Evolutionary conservation across 2,113 vertebrate genomes (phyloP), one percentile per base, ranked within the genome.

Genomic region (Eubucco bourcierii): DNA sequence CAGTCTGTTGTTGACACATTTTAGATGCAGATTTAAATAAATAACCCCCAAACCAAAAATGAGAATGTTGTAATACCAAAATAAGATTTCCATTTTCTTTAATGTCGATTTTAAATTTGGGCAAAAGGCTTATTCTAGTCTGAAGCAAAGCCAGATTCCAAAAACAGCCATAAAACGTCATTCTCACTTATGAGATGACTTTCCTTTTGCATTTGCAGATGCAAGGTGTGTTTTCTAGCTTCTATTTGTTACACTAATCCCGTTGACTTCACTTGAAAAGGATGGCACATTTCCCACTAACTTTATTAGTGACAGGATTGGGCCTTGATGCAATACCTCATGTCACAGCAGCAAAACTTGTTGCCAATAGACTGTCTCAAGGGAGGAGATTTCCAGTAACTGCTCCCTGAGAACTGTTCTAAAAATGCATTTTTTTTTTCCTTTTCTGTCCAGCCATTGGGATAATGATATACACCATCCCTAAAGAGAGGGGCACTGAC

Each of bases 381-480:
- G 95, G 91, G 93, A 95, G 85, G 85, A 95, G 87, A 95, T 95
- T 96, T 96, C 94, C 95, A 95, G 93, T 95, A 96, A 95, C 91
- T 84, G 72, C 87, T 94, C 88, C 84, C 79, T 75, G 80, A 72
- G 84, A 95, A 92, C 61, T 90, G 66, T 88, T 86, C 91, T 95
- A 78, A 95, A 92, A 81, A 93, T 81, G 74, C 84, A 72, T 77
- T 84, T 95, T 89, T 92, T 91, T 91, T 90, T 91, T 88, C 90
- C 87, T 66, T 88, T 70, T 60, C 79, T 85, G 65, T 50, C 73
- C 89, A 87, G 85, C 94, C 91, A 84, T 72, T 0, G 59, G 87
- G 70, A 81, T 91, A 95, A 95, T 91, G 91, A 94, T 92, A 80
- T 15, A 65, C 27, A 91, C 90, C 91, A 91, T 95, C 94, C 95